phyloP scores from a whole-genome alignment of 2,797 vertebrate species.

The Novumbra hubbsi region DNA sequence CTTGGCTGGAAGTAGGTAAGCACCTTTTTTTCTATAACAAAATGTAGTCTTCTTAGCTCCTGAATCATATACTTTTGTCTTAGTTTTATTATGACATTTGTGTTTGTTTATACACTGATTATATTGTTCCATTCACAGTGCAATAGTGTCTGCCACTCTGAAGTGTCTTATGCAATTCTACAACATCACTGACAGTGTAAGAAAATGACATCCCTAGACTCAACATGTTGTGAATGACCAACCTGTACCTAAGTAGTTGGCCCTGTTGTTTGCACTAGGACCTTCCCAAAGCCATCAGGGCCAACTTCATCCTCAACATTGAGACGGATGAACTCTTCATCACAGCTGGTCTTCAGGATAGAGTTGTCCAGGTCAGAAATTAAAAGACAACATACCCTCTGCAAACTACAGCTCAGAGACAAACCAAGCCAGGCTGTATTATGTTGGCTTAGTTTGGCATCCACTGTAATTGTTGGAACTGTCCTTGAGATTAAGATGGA shows the following conservation, averaged over 20 bases:
- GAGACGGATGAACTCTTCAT: constrained; percentile 84
- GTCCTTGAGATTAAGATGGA: not conserved
- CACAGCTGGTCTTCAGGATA: constrained; percentile 81
- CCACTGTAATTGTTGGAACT: not conserved
- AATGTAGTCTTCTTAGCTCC: not conserved
- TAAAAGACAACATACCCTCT: not conserved
- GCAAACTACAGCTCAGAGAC: not conserved
- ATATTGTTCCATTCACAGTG: constrained; percentile 57
- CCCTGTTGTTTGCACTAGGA: constrained; percentile 61
- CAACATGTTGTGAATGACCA: no score
- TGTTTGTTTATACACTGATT: not conserved
- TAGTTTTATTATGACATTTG: not conserved
- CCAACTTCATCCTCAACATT: constrained; percentile 82
- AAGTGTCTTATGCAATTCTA: constrained; percentile 84
- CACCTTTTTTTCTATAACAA: not conserved
- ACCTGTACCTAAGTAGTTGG: not conserved
- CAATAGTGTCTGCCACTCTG: constrained; percentile 80
- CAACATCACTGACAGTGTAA: constrained; percentile 79
- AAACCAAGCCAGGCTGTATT: not conserved
- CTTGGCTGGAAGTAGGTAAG: constrained; percentile 83
- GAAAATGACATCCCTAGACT: constrained; percentile 6
- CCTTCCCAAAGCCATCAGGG: constrained; percentile 75
- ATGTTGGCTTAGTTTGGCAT: not conserved
- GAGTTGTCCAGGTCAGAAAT: constrained; percentile 78
- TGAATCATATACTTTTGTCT: not conserved